These are phyloP conservation scores for Cordylochernes scorpioides DNA, from an alignment of 2,888 invertebrate genomes.

Conservation along the genomic window DNA sequence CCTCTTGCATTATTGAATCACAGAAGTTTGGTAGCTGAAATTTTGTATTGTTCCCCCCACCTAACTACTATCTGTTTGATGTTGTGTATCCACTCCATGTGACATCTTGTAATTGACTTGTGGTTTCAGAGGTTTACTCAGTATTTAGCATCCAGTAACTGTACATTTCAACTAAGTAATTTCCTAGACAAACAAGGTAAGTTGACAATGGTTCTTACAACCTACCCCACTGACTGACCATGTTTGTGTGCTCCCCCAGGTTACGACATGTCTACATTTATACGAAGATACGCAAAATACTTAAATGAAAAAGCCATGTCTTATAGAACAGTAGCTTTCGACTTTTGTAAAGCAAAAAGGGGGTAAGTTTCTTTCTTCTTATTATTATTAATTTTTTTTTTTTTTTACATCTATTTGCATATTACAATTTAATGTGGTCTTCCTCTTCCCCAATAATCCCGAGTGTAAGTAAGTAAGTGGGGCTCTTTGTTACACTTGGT, in stretches of 20 bases:
- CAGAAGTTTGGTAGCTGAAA: not conserved
- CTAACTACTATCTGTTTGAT: slow-evolving; percentile 1
- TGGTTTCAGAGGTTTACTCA: slow-evolving; percentile 75
- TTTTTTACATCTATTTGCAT: slow-evolving; percentile 1
- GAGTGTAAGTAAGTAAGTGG: too few species aligned
- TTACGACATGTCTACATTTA: slow-evolving; percentile 98
- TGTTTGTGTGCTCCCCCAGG: slow-evolving; percentile 34
- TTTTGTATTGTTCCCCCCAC: slow-evolving; percentile 1
- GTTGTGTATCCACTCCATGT: not conserved
- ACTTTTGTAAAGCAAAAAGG: slow-evolving; percentile 98
- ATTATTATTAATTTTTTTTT: too few species aligned
- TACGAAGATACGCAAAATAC: slow-evolving; percentile 93
- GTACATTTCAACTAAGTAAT: slow-evolving; percentile 89
- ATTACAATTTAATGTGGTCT: not conserved
- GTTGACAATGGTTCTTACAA: too few species aligned
- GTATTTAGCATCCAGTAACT: slow-evolving; percentile 97
- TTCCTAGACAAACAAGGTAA: slow-evolving; percentile 99
- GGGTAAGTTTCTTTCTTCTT: slow-evolving; percentile 66
- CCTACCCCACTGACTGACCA: too few species aligned
- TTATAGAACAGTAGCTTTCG: slow-evolving; percentile 93
- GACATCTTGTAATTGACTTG: not conserved
- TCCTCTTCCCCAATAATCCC: not conserved
- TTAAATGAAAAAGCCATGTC: slow-evolving; percentile 96
- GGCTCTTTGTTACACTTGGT: too few species aligned
- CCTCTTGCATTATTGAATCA: too few species aligned